Percentiles rank a stretch among this genome's conserved stretches.
Conservation (phyloP, 1,140 invertebrate genomes). For the Drosophila nigromelanica region DNA sequence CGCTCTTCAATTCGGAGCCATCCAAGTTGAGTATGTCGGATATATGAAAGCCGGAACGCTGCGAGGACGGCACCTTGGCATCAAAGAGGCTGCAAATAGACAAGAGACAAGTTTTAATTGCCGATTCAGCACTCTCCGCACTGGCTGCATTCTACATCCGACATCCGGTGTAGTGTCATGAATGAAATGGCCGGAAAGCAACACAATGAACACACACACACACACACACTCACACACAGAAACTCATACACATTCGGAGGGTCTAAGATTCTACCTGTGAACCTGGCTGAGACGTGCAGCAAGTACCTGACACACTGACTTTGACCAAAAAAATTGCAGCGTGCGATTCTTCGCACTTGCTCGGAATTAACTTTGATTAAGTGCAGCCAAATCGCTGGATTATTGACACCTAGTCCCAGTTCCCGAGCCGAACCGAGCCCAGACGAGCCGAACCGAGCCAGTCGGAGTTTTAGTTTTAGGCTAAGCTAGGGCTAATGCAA, state of each 20-base stretch:
- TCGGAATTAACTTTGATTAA: slow-evolving; percentile 79
- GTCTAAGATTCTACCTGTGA: slow-evolving; percentile 17
- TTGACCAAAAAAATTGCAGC: slow-evolving; percentile 51
- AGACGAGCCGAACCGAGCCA: neutral
- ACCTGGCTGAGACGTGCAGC: no score
- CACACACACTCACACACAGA: neutral
- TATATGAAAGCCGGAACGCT: slow-evolving; percentile 89
- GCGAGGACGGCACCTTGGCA: slow-evolving; percentile 82
- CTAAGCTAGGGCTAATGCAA: slow-evolving; percentile 47
- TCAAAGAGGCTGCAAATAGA: slow-evolving; percentile 74
- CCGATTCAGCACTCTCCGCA: neutral
- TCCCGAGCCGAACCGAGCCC: neutral
- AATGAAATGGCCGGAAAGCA: slow-evolving; percentile 57
- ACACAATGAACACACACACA: slow-evolving; percentile 38
- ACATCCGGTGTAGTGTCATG: slow-evolving; percentile 56
- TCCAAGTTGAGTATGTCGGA: slow-evolving; percentile 90
- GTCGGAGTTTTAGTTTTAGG: neutral
- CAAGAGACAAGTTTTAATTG: slow-evolving; percentile 9
- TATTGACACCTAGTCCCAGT: slow-evolving; percentile 68
- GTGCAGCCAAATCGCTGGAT: slow-evolving; percentile 70
- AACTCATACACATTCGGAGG: neutral
- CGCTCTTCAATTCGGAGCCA: slow-evolving; percentile 81
- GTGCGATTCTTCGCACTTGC: slow-evolving; percentile 26
- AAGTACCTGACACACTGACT: slow-evolving; percentile 61
- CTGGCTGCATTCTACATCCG: slow-evolving; percentile 13